A percentile compares a stretch with the other conserved stretches of the same genome.
phyloP scores from a whole-genome alignment of 2,113 vertebrate genomes.

The Semnornis frantzii region DNA sequence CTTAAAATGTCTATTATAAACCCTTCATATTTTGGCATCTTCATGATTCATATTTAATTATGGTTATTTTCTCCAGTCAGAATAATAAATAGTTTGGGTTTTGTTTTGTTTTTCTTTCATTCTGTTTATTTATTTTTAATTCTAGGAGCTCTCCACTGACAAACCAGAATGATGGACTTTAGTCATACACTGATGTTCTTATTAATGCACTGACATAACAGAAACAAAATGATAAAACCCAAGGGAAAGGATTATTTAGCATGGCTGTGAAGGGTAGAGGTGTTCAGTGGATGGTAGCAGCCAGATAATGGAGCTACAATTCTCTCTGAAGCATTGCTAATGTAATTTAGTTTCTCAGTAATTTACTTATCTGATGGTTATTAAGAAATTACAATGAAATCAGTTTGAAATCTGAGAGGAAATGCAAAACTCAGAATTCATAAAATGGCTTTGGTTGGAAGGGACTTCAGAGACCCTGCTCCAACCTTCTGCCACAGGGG shows the following conservation, averaged over 20 bases:
- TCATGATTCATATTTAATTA: conserved; percentile 43
- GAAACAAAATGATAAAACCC: background rate
- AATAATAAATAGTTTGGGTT: background rate
- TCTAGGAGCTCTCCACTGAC: background rate
- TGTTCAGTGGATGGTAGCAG: background rate
- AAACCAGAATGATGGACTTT: background rate
- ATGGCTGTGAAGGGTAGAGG: background rate
- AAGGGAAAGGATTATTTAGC: background rate
- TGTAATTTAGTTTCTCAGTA: background rate
- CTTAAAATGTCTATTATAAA: conserved; percentile 59
- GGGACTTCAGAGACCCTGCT: too few relatives aligned
- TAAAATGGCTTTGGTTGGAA: too few relatives aligned
- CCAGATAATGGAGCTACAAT: background rate
- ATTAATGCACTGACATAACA: background rate
- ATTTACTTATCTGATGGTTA: background rate
- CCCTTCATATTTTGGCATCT: conserved; percentile 44
- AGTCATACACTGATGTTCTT: background rate
- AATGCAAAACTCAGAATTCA: background rate
- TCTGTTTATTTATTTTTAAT: background rate
- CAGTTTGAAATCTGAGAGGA: background rate
- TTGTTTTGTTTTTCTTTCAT: background rate
- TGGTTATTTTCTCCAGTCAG: background rate
- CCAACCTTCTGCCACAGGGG: too few relatives aligned
- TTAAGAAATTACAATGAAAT: background rate
- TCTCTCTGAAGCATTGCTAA: background rate